These are phyloP conservation scores for Zhuqinia jingwanae DNA, from an alignment of 2,888 invertebrate species.

Conservation along the genomic window DNA sequence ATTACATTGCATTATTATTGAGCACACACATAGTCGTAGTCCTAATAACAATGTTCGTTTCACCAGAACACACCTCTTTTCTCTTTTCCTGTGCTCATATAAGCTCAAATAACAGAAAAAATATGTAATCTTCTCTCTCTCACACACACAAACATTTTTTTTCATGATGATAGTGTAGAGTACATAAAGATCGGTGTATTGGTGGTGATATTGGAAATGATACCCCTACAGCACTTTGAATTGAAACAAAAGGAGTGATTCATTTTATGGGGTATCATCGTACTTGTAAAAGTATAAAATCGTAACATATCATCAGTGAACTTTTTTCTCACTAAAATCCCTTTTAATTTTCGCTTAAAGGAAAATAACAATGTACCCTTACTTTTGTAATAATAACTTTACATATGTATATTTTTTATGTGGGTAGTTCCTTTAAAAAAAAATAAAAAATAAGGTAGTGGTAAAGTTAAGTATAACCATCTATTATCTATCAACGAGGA, in stretches of 20 bases:
- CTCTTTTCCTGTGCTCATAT: constrained; percentile 53
- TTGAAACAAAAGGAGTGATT: constrained; percentile 48
- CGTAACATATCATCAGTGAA: too few species aligned
- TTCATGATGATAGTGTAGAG: not conserved
- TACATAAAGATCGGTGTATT: not conserved
- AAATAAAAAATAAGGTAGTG: constrained; percentile 16
- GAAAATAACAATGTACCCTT: constrained; percentile 41
- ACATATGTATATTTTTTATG: constrained; percentile 29
- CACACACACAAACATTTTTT: too few species aligned
- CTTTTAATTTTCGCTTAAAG: constrained; percentile 61
- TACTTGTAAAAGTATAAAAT: too few species aligned
- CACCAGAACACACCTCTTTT: constrained; percentile 71
- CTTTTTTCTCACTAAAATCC: constrained; percentile 32
- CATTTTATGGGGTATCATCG: too few species aligned
- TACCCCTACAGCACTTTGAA: constrained; percentile 7
- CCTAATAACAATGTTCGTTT: constrained; percentile 69
- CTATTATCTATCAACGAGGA: constrained; percentile 56
- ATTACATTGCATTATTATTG: constrained; percentile 22
- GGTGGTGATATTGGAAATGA: constrained; percentile 20
- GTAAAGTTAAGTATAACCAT: constrained; percentile 51
- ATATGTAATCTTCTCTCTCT: constrained; percentile 48
- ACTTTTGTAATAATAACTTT: constrained; percentile 37
- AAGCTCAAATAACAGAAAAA: too few species aligned
- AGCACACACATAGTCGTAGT: constrained; percentile 37
- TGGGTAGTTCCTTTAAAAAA: too few species aligned